Conservation (phyloP, 1,140 invertebrate species). For the Paracyclopina nana region DNA sequence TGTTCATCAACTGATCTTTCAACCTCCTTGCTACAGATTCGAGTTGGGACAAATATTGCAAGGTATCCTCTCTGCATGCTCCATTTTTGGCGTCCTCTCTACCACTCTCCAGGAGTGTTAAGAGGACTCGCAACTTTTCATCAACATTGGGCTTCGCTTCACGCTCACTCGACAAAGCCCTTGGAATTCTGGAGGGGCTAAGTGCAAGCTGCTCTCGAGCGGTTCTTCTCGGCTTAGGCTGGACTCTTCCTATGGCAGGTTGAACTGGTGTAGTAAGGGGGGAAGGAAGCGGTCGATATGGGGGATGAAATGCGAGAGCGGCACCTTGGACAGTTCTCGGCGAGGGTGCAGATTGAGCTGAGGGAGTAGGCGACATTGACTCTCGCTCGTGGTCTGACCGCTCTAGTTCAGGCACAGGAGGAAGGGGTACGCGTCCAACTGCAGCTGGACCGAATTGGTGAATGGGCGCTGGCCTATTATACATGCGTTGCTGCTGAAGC, state of each 20-base stretch:
- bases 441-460: not conserved
- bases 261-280: not conserved
- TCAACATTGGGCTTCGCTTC: not conserved
- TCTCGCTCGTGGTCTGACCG: slow-evolving; percentile 7
- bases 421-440: not conserved
- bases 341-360: not conserved
- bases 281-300: not conserved
- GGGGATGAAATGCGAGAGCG: not conserved
- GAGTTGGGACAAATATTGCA: slow-evolving; percentile 7
- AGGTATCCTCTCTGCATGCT: not conserved
- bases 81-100: not conserved
- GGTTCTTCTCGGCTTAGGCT: not conserved
- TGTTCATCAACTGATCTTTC: slow-evolving; percentile 1
- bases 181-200: not conserved
- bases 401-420: slow-evolving; percentile 8
- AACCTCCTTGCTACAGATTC: slow-evolving; percentile 5
- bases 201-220: not conserved
- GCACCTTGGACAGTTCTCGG: not conserved
- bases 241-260: not conserved
- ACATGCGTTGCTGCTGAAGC: too few species aligned
- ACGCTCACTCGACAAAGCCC: not conserved
- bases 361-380: slow-evolving; percentile 2
- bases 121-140: slow-evolving; percentile 3
- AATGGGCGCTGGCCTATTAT: not conserved
- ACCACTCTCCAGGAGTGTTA: not conserved